Conservation (phyloP, 2,797 vertebrate genomes). For the Micromesistius poutassou region DNA sequence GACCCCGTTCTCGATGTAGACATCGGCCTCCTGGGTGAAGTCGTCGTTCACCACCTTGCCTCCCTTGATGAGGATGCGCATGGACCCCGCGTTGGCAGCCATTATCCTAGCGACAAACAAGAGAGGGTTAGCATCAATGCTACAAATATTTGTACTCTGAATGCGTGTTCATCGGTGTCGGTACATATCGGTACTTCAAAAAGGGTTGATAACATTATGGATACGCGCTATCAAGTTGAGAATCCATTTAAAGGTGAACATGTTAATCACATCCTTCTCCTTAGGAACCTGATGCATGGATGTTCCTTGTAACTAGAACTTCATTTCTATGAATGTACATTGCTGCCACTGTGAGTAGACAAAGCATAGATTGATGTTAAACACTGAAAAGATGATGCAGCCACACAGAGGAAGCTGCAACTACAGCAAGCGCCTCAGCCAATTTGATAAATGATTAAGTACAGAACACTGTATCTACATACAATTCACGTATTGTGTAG, state of each 20-base stretch:
- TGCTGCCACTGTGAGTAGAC: background rate
- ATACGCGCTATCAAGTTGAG: background rate
- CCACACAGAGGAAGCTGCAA: background rate
- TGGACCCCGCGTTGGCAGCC: constrained; percentile 86
- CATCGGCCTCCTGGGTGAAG: constrained; percentile 91
- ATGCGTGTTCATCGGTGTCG: background rate
- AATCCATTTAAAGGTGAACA: background rate
- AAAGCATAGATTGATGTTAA: background rate
- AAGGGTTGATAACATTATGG: no score
- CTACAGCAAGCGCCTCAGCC: background rate
- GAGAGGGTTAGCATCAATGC: background rate
- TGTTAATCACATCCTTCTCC: background rate
- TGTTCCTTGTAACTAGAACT: background rate
- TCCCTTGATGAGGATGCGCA: constrained; percentile 93
- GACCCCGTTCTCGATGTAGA: constrained; percentile 95
- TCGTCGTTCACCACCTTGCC: constrained; percentile 98
- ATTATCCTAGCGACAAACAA: constrained; percentile 69
- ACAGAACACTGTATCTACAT: constrained; percentile 5
- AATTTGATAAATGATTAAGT: constrained; percentile 31
- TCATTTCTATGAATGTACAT: background rate
- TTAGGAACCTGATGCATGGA: background rate
- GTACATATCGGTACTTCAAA: background rate
- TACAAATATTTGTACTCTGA: background rate
- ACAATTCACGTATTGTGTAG: constrained; percentile 1
- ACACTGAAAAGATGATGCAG: background rate